These are phyloP conservation scores for Halyomorpha halys DNA, from an alignment of 1,140 invertebrate species.

Conservation along the genomic window DNA sequence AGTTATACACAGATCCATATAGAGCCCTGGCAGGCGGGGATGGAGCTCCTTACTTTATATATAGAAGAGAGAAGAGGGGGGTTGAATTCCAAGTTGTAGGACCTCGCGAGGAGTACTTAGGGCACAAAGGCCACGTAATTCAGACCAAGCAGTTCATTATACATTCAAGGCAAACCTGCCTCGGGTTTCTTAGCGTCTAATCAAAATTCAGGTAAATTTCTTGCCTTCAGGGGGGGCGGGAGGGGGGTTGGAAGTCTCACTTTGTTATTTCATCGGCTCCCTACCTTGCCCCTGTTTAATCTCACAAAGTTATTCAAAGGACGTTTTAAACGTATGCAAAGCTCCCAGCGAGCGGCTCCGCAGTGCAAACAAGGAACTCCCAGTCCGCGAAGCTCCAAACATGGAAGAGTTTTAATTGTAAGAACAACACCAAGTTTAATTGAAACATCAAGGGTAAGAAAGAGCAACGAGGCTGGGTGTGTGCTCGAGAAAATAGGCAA, in stretches of 20 bases:
- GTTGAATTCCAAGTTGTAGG: slow-evolving; percentile 15
- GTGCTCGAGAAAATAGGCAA: background rate
- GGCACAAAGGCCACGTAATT: slow-evolving; percentile 13
- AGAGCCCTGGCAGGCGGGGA: background rate
- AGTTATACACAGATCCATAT: slow-evolving; percentile 10
- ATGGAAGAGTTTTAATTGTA: slow-evolving; percentile 25
- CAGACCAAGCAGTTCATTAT: slow-evolving; percentile 26
- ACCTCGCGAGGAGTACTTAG: slow-evolving; percentile 11
- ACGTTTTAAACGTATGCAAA: slow-evolving; percentile 26
- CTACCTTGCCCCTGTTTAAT: slow-evolving; percentile 23
- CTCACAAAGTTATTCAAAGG: slow-evolving; percentile 29
- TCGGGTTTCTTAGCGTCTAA: slow-evolving; percentile 28
- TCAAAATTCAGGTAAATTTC: slow-evolving; percentile 28
- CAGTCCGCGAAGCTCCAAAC: slow-evolving; percentile 4
- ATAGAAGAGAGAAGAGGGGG: slow-evolving; percentile 4
- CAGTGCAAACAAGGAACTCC: slow-evolving; percentile 1
- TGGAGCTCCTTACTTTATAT: slow-evolving; percentile 20
- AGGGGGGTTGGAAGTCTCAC: slow-evolving; percentile 9
- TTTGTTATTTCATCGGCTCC: slow-evolving; percentile 27
- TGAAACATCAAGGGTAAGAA: slow-evolving; percentile 25
- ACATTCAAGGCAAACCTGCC: slow-evolving; percentile 22
- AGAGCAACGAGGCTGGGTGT: background rate
- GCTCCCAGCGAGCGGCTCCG: slow-evolving; percentile 11
- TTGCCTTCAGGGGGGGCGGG: slow-evolving; percentile 19
- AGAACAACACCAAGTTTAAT: slow-evolving; percentile 29